Evolutionary conservation across 2,113 vertebrate species (phyloP).

Genomic region (Psophia crepitans): DNA sequence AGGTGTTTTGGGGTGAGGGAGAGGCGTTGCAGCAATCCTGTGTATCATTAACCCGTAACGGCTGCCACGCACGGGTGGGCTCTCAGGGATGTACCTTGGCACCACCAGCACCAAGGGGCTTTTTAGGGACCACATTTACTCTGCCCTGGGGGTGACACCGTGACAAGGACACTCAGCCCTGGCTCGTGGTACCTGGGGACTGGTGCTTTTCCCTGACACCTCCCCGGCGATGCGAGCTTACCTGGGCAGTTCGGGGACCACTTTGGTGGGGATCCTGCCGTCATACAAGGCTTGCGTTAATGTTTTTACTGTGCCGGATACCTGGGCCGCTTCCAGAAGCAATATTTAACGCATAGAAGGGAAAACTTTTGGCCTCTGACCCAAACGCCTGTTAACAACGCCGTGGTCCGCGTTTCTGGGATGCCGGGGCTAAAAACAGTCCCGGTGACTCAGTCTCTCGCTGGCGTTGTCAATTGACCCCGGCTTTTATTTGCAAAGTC

Average conservation of each 20-base stretch:
- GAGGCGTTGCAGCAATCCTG: background rate
- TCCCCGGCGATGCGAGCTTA: fast-evolving
- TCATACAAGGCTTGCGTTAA: background rate
- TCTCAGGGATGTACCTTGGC: background rate
- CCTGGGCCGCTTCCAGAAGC: background rate
- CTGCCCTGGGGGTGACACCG: background rate
- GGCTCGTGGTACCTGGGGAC: background rate
- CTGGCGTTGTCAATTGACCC: constrained; percentile 9
- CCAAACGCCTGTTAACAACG: constrained; percentile 13
- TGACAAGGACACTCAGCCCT: background rate
- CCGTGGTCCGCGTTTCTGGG: background rate
- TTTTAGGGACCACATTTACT: fast-evolving
- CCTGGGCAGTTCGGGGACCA: background rate
- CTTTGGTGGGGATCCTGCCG: background rate
- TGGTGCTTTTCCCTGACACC: background rate
- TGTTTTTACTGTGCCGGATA: constrained; percentile 2
- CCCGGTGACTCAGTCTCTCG: constrained; percentile 14
- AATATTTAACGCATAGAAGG: constrained; percentile 2
- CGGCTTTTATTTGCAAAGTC: background rate
- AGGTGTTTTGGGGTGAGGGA: background rate
- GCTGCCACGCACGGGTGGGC: fast-evolving
- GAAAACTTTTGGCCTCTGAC: constrained; percentile 56
- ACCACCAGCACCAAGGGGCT: background rate
- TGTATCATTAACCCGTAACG: background rate
- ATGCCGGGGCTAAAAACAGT: constrained; percentile 47